Base-by-base conservation (phyloP, 2,888 invertebrate species). In the Adelognathus sp. region DNA sequence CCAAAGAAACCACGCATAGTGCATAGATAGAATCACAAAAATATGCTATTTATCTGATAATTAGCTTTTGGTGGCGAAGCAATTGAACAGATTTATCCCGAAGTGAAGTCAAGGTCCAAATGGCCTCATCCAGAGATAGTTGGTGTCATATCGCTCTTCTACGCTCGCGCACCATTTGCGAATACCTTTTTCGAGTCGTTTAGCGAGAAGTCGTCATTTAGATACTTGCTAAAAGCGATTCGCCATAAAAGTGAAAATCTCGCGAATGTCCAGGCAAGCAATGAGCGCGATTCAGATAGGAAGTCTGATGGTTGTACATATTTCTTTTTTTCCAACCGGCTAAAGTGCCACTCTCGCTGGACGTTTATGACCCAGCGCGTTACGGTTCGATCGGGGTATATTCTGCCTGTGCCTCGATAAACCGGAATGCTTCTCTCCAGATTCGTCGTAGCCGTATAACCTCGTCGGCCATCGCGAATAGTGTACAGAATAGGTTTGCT, bases 201-300 rank as follows among this genome's bases (percentile, higher is more conserved):
- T 76, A 77, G 71, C 83, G 82, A 85, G 85, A 85, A 87, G 86
- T 87, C 86, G 86, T 87, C 88, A 88, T 89, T 89, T 88, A 89
- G 89, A 89, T 88, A 88, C 86, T 88, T 86, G 88, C 89, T 89
- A 88, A 89, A 89, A 89, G 89, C 89, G 89, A 89, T 87, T 87
- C 87, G 89, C 88, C 87, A 88, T 89, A 89, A 89, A 89, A 86
- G 86, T 85, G 88, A 85, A n/a, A 85, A 86, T 79, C 83, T 58
- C 74, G 80, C 64, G 72, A 52, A 41, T 52, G 74, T 41, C 73
- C 79, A 52, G 41, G 60, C 46, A 60, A 52, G 50, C 24, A 16
- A 63, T 75, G 80, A 56, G 61, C 80, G 21, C 41, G 61, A 61
- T 70, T 72, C 82, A 83, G 88, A 88, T 88, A 88, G 85, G 82